These are phyloP conservation scores for Agriopis marginaria DNA, from an alignment of 2,888 invertebrate genomes.

Conservation along the genomic window DNA sequence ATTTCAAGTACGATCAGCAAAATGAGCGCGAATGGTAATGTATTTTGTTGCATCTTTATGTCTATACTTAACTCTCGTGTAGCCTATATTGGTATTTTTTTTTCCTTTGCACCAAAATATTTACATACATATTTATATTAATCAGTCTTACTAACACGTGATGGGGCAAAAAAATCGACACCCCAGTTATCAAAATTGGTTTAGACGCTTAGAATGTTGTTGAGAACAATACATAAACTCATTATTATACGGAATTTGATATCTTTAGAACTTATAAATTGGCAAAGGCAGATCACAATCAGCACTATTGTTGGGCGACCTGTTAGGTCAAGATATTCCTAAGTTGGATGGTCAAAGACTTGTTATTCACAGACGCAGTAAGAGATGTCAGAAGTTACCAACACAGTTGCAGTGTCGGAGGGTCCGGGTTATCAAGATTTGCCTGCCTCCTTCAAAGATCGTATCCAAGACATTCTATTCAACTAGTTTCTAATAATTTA, in stretches of 20 bases:
- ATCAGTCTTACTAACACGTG: too few species aligned
- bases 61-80: too few species aligned
- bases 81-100: too few species aligned
- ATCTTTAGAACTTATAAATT: not conserved
- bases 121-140: too few species aligned
- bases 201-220: too few species aligned
- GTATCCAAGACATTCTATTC: slow-evolving; percentile 33
- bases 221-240: too few species aligned
- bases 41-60: too few species aligned
- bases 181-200: too few species aligned
- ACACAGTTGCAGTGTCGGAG: slow-evolving; percentile 30
- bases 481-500: slow-evolving; percentile 38
- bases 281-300: slow-evolving; percentile 13
- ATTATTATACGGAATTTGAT: not conserved
- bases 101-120: too few species aligned
- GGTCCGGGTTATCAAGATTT: slow-evolving; percentile 29
- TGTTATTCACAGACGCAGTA: slow-evolving; percentile 20
- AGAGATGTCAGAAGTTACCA: slow-evolving; percentile 12
- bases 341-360: slow-evolving; percentile 28
- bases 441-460: slow-evolving; percentile 33
- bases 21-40: too few species aligned
- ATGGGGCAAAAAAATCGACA: too few species aligned
- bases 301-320: slow-evolving; percentile 21
- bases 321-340: slow-evolving; percentile 16
- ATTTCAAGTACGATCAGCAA: too few species aligned